phyloP scores from a whole-genome alignment of 2,113 vertebrate species.

The Nycticryphes semicollaris region DNA sequence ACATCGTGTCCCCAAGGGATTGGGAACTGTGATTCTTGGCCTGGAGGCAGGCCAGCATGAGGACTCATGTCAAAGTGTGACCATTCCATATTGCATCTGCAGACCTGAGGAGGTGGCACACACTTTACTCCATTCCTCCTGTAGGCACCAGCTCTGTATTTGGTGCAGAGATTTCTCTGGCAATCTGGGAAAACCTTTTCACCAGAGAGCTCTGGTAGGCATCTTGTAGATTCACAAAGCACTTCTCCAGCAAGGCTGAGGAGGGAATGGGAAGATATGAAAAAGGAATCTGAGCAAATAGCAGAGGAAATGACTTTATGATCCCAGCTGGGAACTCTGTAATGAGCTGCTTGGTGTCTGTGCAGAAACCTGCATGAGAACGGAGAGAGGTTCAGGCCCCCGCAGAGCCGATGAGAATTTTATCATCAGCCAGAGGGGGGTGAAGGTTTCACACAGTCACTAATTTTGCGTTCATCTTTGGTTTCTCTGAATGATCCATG shows the following conservation, averaged over 20 bases:
- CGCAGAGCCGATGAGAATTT: background rate
- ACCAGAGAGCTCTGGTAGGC: background rate
- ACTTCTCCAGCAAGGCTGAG: background rate
- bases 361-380: slow-evolving; percentile 22
- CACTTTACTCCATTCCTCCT: background rate
- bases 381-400: background rate
- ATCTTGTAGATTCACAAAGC: background rate
- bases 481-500: background rate
- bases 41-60: background rate
- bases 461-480: background rate
- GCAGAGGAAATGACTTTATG: slow-evolving; percentile 50
- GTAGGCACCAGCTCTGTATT: too few relatives aligned
- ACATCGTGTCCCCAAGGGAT: background rate
- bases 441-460: background rate
- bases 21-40: background rate
- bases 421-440: background rate
- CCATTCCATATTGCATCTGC: background rate
- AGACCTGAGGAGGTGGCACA: accelerated
- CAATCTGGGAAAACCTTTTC: background rate
- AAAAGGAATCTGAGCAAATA: slow-evolving; percentile 26
- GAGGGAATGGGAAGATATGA: background rate
- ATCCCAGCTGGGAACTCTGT: slow-evolving; percentile 28
- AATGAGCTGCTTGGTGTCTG: background rate
- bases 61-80: background rate
- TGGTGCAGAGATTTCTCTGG: accelerated